Evolutionary conservation across 1,140 invertebrate genomes (phyloP), one percentile per base, ranked within the genome.

Genomic region (Helicorthomorpha holstii): DNA sequence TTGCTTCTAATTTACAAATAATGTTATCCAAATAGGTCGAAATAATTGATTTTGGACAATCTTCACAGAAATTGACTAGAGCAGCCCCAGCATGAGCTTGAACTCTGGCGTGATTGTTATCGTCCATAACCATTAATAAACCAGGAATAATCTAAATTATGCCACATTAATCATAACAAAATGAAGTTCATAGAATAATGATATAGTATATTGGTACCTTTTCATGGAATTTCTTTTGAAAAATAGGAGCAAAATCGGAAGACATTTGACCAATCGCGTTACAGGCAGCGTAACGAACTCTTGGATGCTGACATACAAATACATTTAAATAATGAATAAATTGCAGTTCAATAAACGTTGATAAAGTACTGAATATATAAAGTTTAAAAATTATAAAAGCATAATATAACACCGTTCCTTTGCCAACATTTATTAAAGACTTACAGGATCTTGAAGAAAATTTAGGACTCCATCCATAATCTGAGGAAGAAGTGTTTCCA

Each of bases 241-340:
- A 94, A 7, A 75, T 74, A 2, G 92, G 92, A 3, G 90, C 90
- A 75, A 99, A 99, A 69, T 99, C 96, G 14, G 92, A 91, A 1
- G 91, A 89, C 88, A 99, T 94, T 72, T 99, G 95, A 16, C 96
- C 96, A 38, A 99, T 78, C n/a, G 93, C 91, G 73, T 98, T 99
- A 64, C 96, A 99, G 45, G 90, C 89, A 25, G 96, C 95, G 64
- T 97, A 97, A 43, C 91, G 75, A 0, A 96, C 92, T 56, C 90
- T 72, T 14, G 89, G 89, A 73, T 95, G 89, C 77, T 85, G 58
- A 19, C n/a, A n/a, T n/a, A n/a, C n/a, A n/a, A n/a, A n/a, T n/a
- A n/a, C n/a, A n/a, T n/a, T n/a, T n/a, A n/a, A n/a, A n/a, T n/a
- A n/a, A n/a, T n/a, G n/a, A n/a, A n/a, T n/a, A n/a, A n/a, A n/a